Evolutionary conservation across 1,140 invertebrate genomes (phyloP).

Genomic region (Drosophila parabipectinata): DNA sequence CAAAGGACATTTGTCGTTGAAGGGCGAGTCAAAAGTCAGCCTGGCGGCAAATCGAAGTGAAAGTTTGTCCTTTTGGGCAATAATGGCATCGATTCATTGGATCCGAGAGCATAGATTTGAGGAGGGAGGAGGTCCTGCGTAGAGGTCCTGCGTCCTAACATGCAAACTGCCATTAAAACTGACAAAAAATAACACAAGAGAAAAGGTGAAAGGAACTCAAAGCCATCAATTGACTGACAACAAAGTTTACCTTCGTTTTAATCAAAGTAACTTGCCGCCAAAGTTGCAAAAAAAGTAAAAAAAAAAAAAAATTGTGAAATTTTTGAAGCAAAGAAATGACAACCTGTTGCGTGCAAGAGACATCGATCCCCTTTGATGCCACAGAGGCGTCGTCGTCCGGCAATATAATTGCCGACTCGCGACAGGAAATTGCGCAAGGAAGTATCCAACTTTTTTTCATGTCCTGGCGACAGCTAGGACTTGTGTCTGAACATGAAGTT

Average conservation of each 20-base stretch:
- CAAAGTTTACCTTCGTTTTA: slow-evolving; percentile 50
- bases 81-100: slow-evolving; percentile 11
- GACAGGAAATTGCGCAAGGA: slow-evolving; percentile 51
- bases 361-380: slow-evolving; percentile 31
- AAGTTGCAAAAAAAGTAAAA: not conserved
- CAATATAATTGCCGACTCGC: slow-evolving; percentile 42
- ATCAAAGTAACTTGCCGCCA: slow-evolving; percentile 20
- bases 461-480: slow-evolving; percentile 6
- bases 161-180: slow-evolving; percentile 73
- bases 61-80: slow-evolving; percentile 54
- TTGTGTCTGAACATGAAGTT: slow-evolving; percentile 26
- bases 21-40: slow-evolving; percentile 60
- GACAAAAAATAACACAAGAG: slow-evolving; percentile 30
- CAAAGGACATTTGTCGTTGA: slow-evolving; percentile 18
- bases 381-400: slow-evolving; percentile 16
- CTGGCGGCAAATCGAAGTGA: slow-evolving; percentile 76
- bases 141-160: slow-evolving; percentile 20
- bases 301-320: not conserved
- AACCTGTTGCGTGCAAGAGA: slow-evolving; percentile 19
- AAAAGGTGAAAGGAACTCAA: slow-evolving; percentile 38
- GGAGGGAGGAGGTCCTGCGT: slow-evolving; percentile 6
- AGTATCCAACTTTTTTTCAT: slow-evolving; percentile 22
- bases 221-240: slow-evolving; percentile 39
- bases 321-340: not conserved
- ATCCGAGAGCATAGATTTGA: not conserved